phyloP scores from a whole-genome alignment of 2,888 invertebrate species.

The Nemapogon koenigi region DNA sequence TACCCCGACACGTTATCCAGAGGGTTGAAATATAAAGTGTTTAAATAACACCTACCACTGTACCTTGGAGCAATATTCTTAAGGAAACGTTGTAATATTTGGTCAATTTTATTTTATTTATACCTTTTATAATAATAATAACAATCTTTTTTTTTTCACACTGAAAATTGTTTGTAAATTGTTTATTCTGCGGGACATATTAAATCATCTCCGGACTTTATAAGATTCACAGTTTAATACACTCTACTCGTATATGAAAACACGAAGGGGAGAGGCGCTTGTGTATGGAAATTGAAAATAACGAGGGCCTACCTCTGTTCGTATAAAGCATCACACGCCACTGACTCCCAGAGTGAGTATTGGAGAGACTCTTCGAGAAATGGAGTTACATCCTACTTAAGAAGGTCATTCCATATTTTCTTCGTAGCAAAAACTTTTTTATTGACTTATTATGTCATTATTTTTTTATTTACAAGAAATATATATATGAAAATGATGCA shows the following conservation, averaged over 20 bases:
- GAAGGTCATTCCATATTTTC: conserved; percentile 58
- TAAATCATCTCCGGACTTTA: conserved; percentile 51
- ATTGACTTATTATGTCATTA: no score
- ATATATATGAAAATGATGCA: no score
- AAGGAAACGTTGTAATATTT: no score
- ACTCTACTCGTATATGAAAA: conserved; percentile 48
- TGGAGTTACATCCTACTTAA: conserved; percentile 63
- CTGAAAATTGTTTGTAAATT: no score
- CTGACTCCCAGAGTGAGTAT: conserved; percentile 7
- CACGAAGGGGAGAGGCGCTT: conserved; percentile 47
- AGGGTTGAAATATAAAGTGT: conserved; percentile 48
- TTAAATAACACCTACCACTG: conserved; percentile 39
- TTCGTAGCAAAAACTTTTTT: no score
- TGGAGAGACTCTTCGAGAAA: conserved; percentile 59
- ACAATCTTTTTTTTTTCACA: no score
- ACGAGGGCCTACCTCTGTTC: conserved; percentile 51
- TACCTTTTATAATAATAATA: no score
- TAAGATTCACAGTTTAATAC: conserved; percentile 59
- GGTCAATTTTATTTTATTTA: no score
- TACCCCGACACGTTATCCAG: conserved; percentile 37
- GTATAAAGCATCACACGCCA: conserved; percentile 36
- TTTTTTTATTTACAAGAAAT: no score
- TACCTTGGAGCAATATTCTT: conserved; percentile 30
- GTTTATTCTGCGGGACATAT: conserved; percentile 19
- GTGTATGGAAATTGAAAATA: conserved; percentile 65